Conservation (phyloP, 1,140 invertebrate genomes). For the Neomicropteryx cornuta region DNA sequence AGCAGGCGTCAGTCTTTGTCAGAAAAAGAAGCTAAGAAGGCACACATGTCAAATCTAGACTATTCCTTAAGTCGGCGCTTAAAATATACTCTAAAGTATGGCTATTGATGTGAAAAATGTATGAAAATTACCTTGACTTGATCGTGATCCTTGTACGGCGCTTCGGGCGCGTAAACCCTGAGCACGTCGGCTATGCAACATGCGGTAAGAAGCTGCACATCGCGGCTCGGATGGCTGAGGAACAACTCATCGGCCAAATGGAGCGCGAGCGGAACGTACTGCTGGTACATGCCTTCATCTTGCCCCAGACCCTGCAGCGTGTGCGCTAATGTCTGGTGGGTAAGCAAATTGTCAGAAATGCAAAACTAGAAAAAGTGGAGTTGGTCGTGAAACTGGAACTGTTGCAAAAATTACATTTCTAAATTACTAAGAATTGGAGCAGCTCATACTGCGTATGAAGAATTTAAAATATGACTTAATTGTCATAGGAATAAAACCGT, state of each 20-base stretch:
- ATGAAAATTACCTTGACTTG: slow-evolving; percentile 86
- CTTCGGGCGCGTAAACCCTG: slow-evolving; percentile 96
- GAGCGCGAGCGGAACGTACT: slow-evolving; percentile 87
- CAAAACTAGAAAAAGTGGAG: too few relatives aligned
- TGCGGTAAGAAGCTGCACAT: slow-evolving; percentile 89
- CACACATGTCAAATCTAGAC: too few relatives aligned
- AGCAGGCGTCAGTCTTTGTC: too few relatives aligned
- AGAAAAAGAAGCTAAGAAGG: too few relatives aligned
- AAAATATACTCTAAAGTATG: too few relatives aligned
- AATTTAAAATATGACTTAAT: slow-evolving; percentile 4
- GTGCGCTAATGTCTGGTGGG: slow-evolving; percentile 71
- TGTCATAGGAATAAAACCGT: too few relatives aligned
- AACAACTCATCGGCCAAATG: slow-evolving; percentile 91
- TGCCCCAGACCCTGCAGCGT: slow-evolving; percentile 94
- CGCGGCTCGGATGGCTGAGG: slow-evolving; percentile 78
- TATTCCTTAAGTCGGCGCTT: too few relatives aligned
- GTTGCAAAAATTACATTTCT: too few relatives aligned
- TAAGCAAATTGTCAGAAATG: too few relatives aligned
- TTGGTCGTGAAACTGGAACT: too few relatives aligned
- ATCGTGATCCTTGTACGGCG: slow-evolving; percentile 91
- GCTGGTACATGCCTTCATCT: slow-evolving; percentile 87
- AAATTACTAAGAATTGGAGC: too few relatives aligned
- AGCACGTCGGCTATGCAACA: slow-evolving; percentile 97
- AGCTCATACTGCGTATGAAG: neutral
- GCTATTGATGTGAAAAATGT: too few relatives aligned